Evolutionary conservation across 1,140 invertebrate genomes (phyloP).

Genomic region (Linepithema humile): DNA sequence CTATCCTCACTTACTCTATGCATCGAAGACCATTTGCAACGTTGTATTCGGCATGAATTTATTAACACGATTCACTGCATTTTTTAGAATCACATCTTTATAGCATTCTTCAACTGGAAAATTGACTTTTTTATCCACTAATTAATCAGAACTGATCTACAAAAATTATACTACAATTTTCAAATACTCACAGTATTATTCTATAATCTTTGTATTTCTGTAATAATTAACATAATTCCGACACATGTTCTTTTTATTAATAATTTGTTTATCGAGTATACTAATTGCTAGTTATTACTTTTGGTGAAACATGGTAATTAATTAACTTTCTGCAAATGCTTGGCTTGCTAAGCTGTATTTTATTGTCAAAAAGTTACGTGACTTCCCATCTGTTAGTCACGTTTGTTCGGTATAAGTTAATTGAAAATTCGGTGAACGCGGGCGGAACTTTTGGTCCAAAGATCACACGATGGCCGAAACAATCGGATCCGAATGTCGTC

Average conservation of each 20-base stretch:
- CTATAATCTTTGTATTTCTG: too few species aligned
- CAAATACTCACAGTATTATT: too few species aligned
- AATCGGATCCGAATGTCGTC: conserved; percentile 26
- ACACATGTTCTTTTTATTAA: too few species aligned
- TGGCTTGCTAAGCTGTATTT: background rate
- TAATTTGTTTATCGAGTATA: background rate
- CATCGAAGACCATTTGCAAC: background rate
- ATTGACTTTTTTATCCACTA: too few species aligned
- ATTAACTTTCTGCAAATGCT: background rate
- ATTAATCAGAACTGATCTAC: too few species aligned
- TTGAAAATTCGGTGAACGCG: background rate
- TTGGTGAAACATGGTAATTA: background rate
- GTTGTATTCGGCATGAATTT: background rate
- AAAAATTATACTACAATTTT: too few species aligned
- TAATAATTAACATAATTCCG: too few species aligned
- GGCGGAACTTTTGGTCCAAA: background rate
- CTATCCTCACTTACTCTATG: background rate
- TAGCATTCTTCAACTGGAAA: too few species aligned
- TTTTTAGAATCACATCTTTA: too few species aligned
- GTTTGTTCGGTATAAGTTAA: background rate
- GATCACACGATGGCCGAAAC: background rate
- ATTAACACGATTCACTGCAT: too few species aligned
- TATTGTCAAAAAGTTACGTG: background rate
- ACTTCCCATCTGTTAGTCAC: too few species aligned
- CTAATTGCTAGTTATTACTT: background rate